Base-by-base conservation (phyloP, 1,140 invertebrate genomes). In the Saccostrea cuccullata region DNA sequence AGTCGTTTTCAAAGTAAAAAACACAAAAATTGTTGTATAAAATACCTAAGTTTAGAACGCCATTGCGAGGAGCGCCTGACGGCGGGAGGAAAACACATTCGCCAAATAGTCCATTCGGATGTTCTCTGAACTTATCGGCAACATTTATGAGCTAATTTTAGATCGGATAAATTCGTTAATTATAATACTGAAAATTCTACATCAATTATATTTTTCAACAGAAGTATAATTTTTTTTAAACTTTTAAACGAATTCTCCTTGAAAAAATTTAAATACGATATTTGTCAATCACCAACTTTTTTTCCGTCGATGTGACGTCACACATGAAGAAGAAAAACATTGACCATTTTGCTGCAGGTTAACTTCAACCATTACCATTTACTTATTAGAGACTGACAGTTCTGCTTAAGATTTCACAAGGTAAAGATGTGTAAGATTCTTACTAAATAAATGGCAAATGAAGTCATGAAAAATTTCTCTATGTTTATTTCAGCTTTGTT, bases 11-110 rank as follows among this genome's bases (percentile, higher is more conserved):
- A 40, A 30, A 15, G 70, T 77, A 26, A 36, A 77, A 77, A 77
- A 77, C 70, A 77, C 30, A 77, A 77, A 77, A 77, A 77, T 77
- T 26, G 15, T 77, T 36, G 70, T 77, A 77, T 77, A 77, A 77
- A 77, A 36, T 77, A 77, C 70, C 70, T 77, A 77, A 77, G 26
- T 77, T 77, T 77, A 30, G 70, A 77, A 77, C 70, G 70, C 70
- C 70, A 77, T 77, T 77, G 70, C 70, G 70, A 77, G 23, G 30
- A 77, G 70, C 70, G 70, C 70, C 70, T 77, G 23, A 36, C 70
- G 70, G 70, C 70, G 70, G 70, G 70, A 77, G 70, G 30, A 77
- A 77, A 77, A 77, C 30, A 36, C 30, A 77, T 30, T 77, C 70
- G 70, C 70, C 13, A 3, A 26, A 26, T 15, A 6, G 15, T 77